Evolutionary conservation across 2,888 invertebrate species (phyloP).

Genomic region (Protodeltote pygarga): DNA sequence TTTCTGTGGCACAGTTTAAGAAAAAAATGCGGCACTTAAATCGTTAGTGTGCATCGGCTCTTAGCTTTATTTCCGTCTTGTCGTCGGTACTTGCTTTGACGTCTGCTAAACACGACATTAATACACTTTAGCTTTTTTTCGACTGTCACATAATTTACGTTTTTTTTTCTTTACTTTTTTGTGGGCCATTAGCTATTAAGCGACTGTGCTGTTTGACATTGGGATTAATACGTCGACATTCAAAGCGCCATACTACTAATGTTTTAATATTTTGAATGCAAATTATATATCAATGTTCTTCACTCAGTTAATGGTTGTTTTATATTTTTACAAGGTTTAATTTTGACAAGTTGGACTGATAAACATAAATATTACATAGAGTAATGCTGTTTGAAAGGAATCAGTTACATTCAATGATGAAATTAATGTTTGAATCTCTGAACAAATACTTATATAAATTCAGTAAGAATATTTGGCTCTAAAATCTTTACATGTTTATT

Average conservation of each 20-base stretch:
- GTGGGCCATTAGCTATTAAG: conserved; percentile 85
- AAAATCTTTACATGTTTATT: no score
- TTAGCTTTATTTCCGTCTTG: conserved; percentile 75
- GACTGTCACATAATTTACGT: conserved; percentile 83
- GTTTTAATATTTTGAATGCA: conserved; percentile 49
- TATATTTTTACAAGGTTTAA: conserved; percentile 36
- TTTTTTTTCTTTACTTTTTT: conserved; percentile 69
- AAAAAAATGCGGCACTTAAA: conserved; percentile 45
- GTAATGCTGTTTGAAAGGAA: no score
- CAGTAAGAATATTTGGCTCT: no score
- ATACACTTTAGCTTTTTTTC: conserved; percentile 81
- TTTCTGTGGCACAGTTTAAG: conserved; percentile 34
- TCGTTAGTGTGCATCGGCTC: conserved; percentile 59
- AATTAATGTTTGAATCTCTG: no score
- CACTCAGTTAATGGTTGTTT: conserved; percentile 22
- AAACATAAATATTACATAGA: not conserved
- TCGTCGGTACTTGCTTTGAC: conserved; percentile 79
- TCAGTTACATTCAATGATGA: no score
- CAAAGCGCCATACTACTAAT: conserved; percentile 57
- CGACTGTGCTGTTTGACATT: conserved; percentile 71
- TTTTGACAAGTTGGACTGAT: conserved; percentile 40
- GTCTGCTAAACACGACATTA: conserved; percentile 84
- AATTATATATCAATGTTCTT: conserved; percentile 31
- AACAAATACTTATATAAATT: no score
- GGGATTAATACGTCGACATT: conserved; percentile 76